Conservation (phyloP, 2,888 invertebrate genomes). For the Mimumesa dahlbomi region DNA sequence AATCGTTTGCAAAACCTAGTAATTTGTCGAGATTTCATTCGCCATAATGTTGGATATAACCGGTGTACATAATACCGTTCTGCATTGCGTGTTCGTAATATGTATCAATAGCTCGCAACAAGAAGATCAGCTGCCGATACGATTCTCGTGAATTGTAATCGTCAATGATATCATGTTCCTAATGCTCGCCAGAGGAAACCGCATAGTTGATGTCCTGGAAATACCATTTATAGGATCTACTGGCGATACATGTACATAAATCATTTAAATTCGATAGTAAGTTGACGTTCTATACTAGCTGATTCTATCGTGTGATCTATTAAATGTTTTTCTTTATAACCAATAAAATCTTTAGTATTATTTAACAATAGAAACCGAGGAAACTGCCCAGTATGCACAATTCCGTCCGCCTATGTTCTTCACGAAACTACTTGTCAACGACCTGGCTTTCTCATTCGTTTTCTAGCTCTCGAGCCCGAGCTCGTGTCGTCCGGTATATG, state of each 20-base stretch:
- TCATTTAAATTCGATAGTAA: background rate
- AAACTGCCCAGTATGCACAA: background rate
- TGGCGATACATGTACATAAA: background rate
- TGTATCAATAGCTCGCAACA: constrained; percentile 6
- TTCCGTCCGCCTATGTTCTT: background rate
- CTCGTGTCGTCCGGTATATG: constrained; percentile 47
- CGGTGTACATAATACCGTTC: no score
- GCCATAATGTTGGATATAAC: background rate
- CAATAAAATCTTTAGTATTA: no score
- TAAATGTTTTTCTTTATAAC: no score
- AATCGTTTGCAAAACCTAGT: no score
- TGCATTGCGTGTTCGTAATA: background rate
- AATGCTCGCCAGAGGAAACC: constrained; percentile 17
- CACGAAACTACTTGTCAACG: constrained; percentile 7
- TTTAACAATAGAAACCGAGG: background rate
- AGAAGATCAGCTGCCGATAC: constrained; percentile 13
- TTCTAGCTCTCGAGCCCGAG: constrained; percentile 37
- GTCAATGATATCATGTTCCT: constrained; percentile 37
- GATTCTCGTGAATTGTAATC: constrained; percentile 33
- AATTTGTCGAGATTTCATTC: background rate
- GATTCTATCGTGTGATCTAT: no score
- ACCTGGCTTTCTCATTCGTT: constrained; percentile 31
- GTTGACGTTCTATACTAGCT: no score
- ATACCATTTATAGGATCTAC: background rate
- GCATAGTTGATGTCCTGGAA: constrained; percentile 6